Evolutionary conservation across 1,140 invertebrate genomes (phyloP), one percentile per base, ranked within the genome.

Genomic region (Conus betulinus): DNA sequence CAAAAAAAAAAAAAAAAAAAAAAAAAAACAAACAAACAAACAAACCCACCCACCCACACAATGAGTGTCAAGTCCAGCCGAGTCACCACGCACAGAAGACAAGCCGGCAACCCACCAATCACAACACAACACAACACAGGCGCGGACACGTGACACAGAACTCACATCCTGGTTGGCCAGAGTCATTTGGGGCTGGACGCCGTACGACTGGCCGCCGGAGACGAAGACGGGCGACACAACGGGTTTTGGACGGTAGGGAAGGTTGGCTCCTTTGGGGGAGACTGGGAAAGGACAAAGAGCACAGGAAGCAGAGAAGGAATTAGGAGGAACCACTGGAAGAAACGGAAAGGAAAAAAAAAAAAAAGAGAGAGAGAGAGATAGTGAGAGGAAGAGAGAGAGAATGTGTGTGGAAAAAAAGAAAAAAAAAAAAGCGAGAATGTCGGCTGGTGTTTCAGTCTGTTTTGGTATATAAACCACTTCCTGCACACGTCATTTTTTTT

Each of bases 161-260:
- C 94, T 91, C 89, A 94, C 94, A 91, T 94, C 92, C 60, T 90
- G 97, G 96, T 98, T 98, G 91, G 98, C 98, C 95, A 99, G 97
- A 96, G 98, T 98, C 96, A 98, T 98, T 96, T 98, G 98, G 96
- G 98, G 98, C 96, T 98, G 98, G 95, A 99, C 98, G 94, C 98
- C 98, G 96, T 98, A 99, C 91, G 98, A 98, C 96, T 99, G 98
- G 94, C 98, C 98, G 94, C 98, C 98, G 94, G 98, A 98, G 95
- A 99, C 97, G 95, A 94, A 98, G 93, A 99, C 98, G 93, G 98
- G 98, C 84, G 95, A 95, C 90, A 96, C 94, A 87, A 94, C 94
- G 97, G 98, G 98, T 96, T 99, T 99, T 95, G 99, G 99, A 96
- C 98, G 97, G 97, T 99, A 99, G 93, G 99, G 98, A 95, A 99